Percentiles rank a stretch among this genome's conserved stretches.
These are phyloP conservation scores for Shargacucullia verbasci DNA, from an alignment of 2,888 invertebrate genomes.

Conservation along the genomic window DNA sequence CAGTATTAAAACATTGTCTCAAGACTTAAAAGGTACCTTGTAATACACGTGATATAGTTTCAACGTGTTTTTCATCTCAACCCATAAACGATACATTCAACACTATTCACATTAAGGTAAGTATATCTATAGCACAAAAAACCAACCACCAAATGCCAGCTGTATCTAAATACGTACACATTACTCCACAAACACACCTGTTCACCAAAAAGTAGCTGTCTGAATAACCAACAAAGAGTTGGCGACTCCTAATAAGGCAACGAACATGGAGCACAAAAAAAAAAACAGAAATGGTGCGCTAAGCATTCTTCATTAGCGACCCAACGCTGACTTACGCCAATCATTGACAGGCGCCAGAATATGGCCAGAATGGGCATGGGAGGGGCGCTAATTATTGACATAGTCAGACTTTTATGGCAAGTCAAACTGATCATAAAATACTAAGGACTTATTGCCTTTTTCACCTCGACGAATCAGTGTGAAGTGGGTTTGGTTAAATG, in stretches of 20 bases:
- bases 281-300: constrained; percentile 73
- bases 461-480: constrained; percentile 67
- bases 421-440: constrained; percentile 63
- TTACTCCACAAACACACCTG: constrained; percentile 51
- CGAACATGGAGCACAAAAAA: constrained; percentile 49
- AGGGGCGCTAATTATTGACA: constrained; percentile 66
- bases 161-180: constrained; percentile 25
- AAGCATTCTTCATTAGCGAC: constrained; percentile 72
- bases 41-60: no score
- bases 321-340: constrained; percentile 63
- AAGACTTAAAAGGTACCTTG: no score
- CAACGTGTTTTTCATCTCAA: no score
- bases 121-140: neutral
- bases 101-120: neutral
- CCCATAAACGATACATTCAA: no score
- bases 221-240: constrained; percentile 44
- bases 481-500: constrained; percentile 55
- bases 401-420: constrained; percentile 57
- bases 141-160: constrained; percentile 1
- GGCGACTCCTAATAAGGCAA: constrained; percentile 56
- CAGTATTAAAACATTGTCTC: no score
- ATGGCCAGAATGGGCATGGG: constrained; percentile 72
- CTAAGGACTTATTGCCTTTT: constrained; percentile 71
- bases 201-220: constrained; percentile 39
- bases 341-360: constrained; percentile 61